Evolutionary conservation across 2,888 invertebrate species (phyloP).

Genomic region (Eristalis pertinax): DNA sequence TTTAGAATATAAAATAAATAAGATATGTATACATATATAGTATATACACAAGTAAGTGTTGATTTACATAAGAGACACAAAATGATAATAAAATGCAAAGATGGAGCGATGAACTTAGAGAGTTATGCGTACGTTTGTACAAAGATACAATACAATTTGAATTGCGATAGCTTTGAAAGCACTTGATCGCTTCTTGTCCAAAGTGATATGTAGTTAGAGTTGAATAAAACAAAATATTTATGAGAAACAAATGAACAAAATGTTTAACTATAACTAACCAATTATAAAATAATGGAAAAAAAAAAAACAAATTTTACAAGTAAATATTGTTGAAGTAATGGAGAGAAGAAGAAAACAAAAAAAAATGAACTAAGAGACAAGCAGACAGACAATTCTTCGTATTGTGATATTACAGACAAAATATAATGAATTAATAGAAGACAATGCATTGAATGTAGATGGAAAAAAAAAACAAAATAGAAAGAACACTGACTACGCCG

Average conservation of each 20-base stretch:
- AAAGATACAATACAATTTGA: constrained; percentile 49
- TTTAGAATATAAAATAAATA: constrained; percentile 56
- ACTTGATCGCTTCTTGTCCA: constrained; percentile 70
- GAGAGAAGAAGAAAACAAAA: constrained; percentile 6
- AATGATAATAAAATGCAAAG: constrained; percentile 35
- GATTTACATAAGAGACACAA: constrained; percentile 61
- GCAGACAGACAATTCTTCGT: constrained; percentile 70
- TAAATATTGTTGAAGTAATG: constrained; percentile 36
- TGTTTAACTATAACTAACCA: constrained; percentile 49
- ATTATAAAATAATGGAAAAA: constrained; percentile 47
- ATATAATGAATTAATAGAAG: constrained; percentile 14
- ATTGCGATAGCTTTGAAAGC: constrained; percentile 69
- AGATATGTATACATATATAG: constrained; percentile 45
- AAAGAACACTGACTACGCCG: constrained; percentile 57
- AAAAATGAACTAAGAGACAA: constrained; percentile 42
- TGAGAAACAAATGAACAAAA: constrained; percentile 43
- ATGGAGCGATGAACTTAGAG: neutral
- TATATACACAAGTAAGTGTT: constrained; percentile 45
- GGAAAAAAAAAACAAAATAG: neutral
- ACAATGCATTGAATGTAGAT: neutral
- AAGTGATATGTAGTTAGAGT: constrained; percentile 72
- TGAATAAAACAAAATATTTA: constrained; percentile 70
- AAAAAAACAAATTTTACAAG: constrained; percentile 68
- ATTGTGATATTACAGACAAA: constrained; percentile 61
- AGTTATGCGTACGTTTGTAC: neutral